These are phyloP conservation scores for Clostera curtula DNA, from an alignment of 2,888 invertebrate genomes.

Conservation along the genomic window DNA sequence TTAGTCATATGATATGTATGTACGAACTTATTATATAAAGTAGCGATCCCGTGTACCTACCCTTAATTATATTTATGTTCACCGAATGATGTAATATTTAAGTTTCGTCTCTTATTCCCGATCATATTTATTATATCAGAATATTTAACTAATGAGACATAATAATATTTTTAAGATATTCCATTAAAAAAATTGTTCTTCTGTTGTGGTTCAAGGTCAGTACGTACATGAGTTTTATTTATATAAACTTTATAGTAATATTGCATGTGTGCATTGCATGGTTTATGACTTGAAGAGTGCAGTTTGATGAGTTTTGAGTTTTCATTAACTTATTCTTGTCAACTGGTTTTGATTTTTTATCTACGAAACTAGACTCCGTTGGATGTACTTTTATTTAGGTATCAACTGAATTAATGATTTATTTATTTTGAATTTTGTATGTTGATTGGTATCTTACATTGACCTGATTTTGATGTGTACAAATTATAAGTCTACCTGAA, in stretches of 20 bases:
- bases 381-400: slow-evolving; percentile 13
- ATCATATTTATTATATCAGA: slow-evolving; percentile 17
- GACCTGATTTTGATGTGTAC: no score
- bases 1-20: slow-evolving; percentile 41
- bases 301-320: slow-evolving; percentile 53
- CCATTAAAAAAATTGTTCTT: slow-evolving; percentile 39
- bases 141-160: slow-evolving; percentile 44
- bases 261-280: slow-evolving; percentile 63
- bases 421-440: slow-evolving; percentile 22
- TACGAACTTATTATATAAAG: slow-evolving; percentile 39
- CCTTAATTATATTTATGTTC: slow-evolving; percentile 36
- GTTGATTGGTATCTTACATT: slow-evolving; percentile 4
- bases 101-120: slow-evolving; percentile 29
- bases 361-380: slow-evolving; percentile 13
- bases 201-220: slow-evolving; percentile 47
- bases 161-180: slow-evolving; percentile 46
- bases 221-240: slow-evolving; percentile 50
- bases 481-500: no score
- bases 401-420: slow-evolving; percentile 13
- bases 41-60: slow-evolving; percentile 28
- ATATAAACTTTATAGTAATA: slow-evolving; percentile 25
- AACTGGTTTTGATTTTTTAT: slow-evolving; percentile 16
- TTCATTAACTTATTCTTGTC: slow-evolving; percentile 24
- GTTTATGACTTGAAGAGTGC: slow-evolving; percentile 47
- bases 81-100: slow-evolving; percentile 34